Percentiles rank a stretch among this genome's conserved stretches.
phyloP scores from a whole-genome alignment of 2,888 invertebrate genomes.

The Noctua comes region DNA sequence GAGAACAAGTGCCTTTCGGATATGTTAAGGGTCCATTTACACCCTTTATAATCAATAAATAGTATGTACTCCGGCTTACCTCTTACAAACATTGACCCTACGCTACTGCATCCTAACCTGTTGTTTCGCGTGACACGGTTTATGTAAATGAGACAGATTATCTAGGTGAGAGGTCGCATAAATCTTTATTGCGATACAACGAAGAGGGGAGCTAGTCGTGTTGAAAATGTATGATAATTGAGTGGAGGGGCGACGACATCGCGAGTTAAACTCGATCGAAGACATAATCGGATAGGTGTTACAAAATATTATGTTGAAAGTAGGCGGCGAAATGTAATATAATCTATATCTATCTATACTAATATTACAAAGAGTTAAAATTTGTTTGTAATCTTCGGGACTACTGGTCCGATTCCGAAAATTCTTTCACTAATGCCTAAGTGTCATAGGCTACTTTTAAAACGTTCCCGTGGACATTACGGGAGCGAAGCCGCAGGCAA shows the following conservation, averaged over 20 bases:
- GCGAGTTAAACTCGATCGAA: not conserved
- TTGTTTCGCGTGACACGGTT: slow-evolving; percentile 17
- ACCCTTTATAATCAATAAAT: no score
- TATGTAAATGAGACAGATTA: slow-evolving; percentile 27
- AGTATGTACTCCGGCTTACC: no score
- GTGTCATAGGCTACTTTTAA: no score
- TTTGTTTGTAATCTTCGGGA: no score
- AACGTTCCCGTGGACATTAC: no score
- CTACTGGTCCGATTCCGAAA: no score
- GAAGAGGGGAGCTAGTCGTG: slow-evolving; percentile 37
- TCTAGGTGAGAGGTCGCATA: slow-evolving; percentile 50
- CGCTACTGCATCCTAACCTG: slow-evolving; percentile 5
- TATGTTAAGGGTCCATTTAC: no score
- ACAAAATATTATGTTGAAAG: not conserved
- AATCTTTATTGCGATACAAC: slow-evolving; percentile 20
- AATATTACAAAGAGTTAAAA: not conserved
- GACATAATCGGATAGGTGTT: not conserved
- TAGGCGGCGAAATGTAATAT: not conserved
- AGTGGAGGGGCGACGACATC: not conserved
- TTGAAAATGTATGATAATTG: slow-evolving; percentile 55
- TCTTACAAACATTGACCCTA: no score
- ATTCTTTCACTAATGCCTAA: no score
- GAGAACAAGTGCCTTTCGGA: no score
- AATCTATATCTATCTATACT: not conserved
- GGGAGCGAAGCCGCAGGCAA: no score